A percentile compares a stretch with the other conserved stretches of the same genome.
These are phyloP conservation scores for Lasiommata megera DNA, from an alignment of 2,888 invertebrate species.

Conservation along the genomic window DNA sequence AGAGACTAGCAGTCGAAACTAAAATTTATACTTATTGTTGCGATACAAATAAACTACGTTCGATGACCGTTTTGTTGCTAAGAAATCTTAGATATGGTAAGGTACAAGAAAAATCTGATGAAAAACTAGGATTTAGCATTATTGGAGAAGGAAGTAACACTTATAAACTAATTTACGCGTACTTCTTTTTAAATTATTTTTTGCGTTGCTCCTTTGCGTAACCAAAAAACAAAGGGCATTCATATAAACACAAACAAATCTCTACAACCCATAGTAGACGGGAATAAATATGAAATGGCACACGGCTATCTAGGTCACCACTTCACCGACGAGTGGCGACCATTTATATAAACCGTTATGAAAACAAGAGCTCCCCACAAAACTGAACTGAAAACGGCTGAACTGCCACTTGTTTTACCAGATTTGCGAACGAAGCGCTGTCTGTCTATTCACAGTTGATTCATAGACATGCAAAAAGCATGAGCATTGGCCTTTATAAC, in stretches of 20 bases:
- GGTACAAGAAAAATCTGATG: too few relatives aligned
- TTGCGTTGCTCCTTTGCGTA: too few relatives aligned
- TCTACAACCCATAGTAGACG: neutral
- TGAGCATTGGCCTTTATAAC: neutral
- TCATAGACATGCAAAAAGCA: neutral
- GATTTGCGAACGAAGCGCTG: slow-evolving; percentile 8
- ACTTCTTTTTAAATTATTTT: too few relatives aligned
- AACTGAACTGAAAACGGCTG: slow-evolving; percentile 3
- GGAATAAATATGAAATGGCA: slow-evolving; percentile 8
- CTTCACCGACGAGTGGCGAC: slow-evolving; percentile 8
- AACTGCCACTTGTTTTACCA: slow-evolving; percentile 11
- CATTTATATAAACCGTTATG: slow-evolving; percentile 14
- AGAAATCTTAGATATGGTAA: too few relatives aligned
- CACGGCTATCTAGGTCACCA: slow-evolving; percentile 11
- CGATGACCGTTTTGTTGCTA: too few relatives aligned
- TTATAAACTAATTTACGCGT: too few relatives aligned
- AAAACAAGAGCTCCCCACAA: slow-evolving; percentile 13
- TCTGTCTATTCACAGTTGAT: slow-evolving; percentile 6
- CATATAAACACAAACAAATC: neutral
- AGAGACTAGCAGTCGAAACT: too few relatives aligned
- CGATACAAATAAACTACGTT: too few relatives aligned
- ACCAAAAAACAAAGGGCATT: too few relatives aligned
- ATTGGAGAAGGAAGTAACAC: too few relatives aligned
- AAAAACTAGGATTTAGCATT: too few relatives aligned
- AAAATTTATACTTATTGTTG: too few relatives aligned